These are phyloP conservation scores for Python bivittatus DNA, from an alignment of 2,113 vertebrate species.

Conservation along the genomic window DNA sequence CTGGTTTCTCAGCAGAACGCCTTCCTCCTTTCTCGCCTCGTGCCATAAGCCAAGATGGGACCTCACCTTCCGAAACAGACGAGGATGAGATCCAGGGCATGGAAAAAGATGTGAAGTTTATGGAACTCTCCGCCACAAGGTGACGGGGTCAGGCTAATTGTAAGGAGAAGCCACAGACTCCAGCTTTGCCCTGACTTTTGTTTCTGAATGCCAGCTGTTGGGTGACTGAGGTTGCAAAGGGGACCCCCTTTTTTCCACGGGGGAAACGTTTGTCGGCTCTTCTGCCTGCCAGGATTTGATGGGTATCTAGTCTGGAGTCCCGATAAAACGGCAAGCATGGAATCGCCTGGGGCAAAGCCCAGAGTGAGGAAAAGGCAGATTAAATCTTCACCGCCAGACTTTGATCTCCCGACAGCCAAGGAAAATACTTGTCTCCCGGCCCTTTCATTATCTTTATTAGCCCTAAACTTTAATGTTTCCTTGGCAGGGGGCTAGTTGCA, in stretches of 20 bases:
- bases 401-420: not conserved
- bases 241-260: not conserved
- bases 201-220: no score
- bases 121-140: not conserved
- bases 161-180: not conserved
- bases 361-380: not conserved
- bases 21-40: not conserved
- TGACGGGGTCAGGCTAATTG: not conserved
- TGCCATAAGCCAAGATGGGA: no score
- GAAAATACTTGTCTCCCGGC: not conserved
- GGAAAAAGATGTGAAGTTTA: not conserved
- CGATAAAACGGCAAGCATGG: accelerated
- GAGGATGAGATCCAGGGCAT: no score
- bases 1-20: no score
- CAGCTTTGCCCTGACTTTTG: not conserved
- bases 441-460: not conserved
- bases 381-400: not conserved
- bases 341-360: not conserved
- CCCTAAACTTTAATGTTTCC: not conserved
- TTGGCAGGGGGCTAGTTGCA: not conserved
- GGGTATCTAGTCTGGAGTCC: not conserved
- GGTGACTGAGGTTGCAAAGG: no score
- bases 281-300: not conserved
- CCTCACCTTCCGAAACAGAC: no score
- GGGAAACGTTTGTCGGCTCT: not conserved